Evolutionary conservation across 2,888 invertebrate species (phyloP).

Genomic region (Saturnia pavonia): DNA sequence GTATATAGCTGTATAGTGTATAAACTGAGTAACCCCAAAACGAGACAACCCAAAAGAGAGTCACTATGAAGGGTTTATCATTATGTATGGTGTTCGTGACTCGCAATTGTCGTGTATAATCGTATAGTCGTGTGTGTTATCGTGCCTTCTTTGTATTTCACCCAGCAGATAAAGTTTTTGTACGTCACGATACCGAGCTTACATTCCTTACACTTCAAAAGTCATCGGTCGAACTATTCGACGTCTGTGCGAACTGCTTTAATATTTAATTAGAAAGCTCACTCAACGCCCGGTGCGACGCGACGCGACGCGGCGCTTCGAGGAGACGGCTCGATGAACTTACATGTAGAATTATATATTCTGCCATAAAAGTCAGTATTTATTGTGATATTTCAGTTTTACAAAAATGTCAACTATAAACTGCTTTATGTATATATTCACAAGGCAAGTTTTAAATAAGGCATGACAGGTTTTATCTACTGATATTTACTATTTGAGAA

Average conservation of each 20-base stretch:
- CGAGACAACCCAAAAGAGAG: no score
- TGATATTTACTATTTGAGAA: no score
- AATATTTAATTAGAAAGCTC: conserved; percentile 73
- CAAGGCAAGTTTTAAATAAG: neutral
- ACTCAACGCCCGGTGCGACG: conserved; percentile 37
- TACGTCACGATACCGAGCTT: neutral
- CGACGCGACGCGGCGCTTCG: conserved; percentile 35
- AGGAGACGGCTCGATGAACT: conserved; percentile 48
- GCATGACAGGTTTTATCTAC: no score
- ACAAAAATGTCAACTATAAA: conserved; percentile 19
- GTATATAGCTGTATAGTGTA: no score
- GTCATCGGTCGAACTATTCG: conserved; percentile 28
- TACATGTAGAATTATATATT: conserved; percentile 62
- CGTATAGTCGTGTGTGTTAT: no score
- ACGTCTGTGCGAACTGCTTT: conserved; percentile 53
- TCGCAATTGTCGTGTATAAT: no score
- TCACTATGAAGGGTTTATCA: no score
- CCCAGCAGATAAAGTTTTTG: neutral
- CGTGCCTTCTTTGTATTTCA: neutral
- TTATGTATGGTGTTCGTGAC: no score
- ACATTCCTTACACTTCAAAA: conserved; percentile 1
- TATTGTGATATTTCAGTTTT: conserved; percentile 57
- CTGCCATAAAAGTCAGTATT: conserved; percentile 49
- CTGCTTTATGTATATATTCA: neutral
- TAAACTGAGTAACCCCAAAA: no score